Conservation (phyloP, 2,888 invertebrate genomes). For the Petrophora chlorosata region DNA sequence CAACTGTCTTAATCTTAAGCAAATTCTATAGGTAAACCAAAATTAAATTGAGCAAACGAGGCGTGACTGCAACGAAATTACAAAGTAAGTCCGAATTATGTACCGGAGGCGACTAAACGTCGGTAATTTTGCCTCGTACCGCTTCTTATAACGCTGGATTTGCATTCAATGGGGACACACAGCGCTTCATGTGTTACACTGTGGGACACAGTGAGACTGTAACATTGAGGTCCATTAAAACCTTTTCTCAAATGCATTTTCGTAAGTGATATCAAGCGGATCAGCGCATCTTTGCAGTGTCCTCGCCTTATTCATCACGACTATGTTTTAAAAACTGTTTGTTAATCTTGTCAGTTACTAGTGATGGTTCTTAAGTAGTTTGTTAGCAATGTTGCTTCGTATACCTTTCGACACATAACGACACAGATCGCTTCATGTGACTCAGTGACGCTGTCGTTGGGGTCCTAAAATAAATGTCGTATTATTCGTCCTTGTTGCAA, state of each 20-base stretch:
- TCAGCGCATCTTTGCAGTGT: no score
- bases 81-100: conserved; percentile 73
- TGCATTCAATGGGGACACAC: conserved; percentile 74
- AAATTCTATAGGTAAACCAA: conserved; percentile 25
- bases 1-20: conserved; percentile 17
- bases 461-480: no score
- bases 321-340: no score
- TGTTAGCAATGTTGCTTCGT: no score
- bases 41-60: conserved; percentile 46
- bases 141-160: conserved; percentile 79
- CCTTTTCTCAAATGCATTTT: neutral
- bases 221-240: neutral
- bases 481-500: no score
- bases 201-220: conserved; percentile 6
- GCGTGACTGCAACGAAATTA: conserved; percentile 58
- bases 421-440: no score
- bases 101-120: conserved; percentile 81
- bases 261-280: no score
- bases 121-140: conserved; percentile 76
- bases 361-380: no score
- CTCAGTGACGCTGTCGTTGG: no score
- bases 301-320: no score
- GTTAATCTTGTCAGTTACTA: no score
- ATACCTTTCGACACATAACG: no score
- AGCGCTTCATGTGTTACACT: conserved; percentile 4